Conservation (phyloP, 2,888 invertebrate species). For the Chydorus sphaericus region DNA sequence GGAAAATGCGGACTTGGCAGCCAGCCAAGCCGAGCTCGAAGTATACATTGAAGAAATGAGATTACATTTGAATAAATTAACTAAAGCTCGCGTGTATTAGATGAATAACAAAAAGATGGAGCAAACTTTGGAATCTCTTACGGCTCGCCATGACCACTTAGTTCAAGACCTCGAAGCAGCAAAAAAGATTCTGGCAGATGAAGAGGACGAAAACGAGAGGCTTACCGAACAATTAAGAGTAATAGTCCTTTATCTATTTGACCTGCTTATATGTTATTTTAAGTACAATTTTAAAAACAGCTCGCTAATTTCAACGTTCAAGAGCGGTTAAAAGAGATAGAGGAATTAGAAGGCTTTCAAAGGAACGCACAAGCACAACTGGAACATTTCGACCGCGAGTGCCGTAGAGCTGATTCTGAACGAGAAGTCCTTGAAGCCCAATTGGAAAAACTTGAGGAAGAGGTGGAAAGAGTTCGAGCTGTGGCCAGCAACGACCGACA, state of each 20-base stretch:
- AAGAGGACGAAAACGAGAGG: conserved; percentile 1
- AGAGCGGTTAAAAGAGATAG: not conserved
- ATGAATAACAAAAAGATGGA: not conserved
- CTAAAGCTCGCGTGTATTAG: too few relatives aligned
- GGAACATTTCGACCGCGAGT: conserved; percentile 2
- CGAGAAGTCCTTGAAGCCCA: not conserved
- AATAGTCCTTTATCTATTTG: not conserved
- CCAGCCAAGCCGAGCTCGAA: not conserved
- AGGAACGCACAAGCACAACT: not conserved
- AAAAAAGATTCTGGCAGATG: not conserved
- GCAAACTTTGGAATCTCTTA: not conserved
- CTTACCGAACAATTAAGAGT: conserved; percentile 1
- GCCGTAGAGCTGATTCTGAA: not conserved
- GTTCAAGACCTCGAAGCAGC: not conserved
- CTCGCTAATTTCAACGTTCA: not conserved
- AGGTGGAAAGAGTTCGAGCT: not conserved
- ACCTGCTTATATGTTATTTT: not conserved
- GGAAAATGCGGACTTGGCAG: not conserved
- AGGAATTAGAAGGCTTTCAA: not conserved
- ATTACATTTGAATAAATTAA: too few relatives aligned
- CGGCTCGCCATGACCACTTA: not conserved
- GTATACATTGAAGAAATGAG: too few relatives aligned
- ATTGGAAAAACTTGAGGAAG: not conserved
- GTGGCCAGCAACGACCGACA: not conserved
- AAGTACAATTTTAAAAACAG: not conserved